Conservation (phyloP, 2,797 vertebrate genomes). For the Apogon hyalosoma region DNA sequence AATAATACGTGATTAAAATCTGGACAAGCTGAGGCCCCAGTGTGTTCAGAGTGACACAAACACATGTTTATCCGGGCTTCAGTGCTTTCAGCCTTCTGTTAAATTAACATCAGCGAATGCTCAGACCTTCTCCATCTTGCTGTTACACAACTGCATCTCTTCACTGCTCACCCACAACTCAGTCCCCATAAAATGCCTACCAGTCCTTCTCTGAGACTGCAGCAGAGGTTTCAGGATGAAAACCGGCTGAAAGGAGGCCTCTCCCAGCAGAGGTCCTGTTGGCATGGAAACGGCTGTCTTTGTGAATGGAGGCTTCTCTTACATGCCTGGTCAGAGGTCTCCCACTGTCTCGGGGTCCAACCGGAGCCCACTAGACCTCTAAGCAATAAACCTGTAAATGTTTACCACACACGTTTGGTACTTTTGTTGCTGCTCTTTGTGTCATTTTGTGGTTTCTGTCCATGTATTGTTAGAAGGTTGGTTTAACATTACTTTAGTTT, state of each 20-base stretch:
- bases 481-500: slow-evolving; percentile 7
- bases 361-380: slow-evolving; percentile 31
- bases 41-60: not conserved
- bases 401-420: not conserved
- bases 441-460: not conserved
- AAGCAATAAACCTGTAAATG: slow-evolving; percentile 11
- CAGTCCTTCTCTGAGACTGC: slow-evolving; percentile 49
- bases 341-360: slow-evolving; percentile 56
- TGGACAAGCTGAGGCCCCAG: too few relatives aligned
- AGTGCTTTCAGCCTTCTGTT: slow-evolving; percentile 3
- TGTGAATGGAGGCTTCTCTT: slow-evolving; percentile 75
- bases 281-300: slow-evolving; percentile 75
- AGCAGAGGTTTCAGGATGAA: slow-evolving; percentile 64
- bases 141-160: slow-evolving; percentile 62
- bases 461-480: not conserved
- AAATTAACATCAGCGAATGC: slow-evolving; percentile 31
- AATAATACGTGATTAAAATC: too few relatives aligned
- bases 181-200: slow-evolving; percentile 57
- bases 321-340: slow-evolving; percentile 58
- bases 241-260: slow-evolving; percentile 64
- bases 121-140: slow-evolving; percentile 60
- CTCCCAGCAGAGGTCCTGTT: slow-evolving; percentile 73
- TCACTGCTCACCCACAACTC: slow-evolving; percentile 54
- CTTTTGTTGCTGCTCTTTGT: not conserved
- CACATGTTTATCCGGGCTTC: not conserved